These are phyloP conservation scores for Melinaea marsaeus DNA, from an alignment of 2,888 invertebrate genomes.

Conservation along the genomic window DNA sequence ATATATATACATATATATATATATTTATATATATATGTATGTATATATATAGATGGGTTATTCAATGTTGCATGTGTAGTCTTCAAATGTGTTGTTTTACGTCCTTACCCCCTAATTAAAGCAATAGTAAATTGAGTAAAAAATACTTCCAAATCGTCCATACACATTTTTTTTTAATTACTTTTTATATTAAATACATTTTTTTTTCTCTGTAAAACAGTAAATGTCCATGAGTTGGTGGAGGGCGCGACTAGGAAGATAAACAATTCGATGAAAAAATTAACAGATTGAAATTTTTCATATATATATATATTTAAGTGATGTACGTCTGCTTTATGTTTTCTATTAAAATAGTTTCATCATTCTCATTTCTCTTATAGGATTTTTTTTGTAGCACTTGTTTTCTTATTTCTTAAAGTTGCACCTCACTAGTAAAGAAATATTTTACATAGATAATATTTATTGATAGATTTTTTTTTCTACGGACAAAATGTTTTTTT, in stretches of 20 bases:
- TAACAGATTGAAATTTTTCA: constrained; percentile 38
- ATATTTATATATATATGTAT: too few species aligned
- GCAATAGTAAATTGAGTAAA: too few species aligned
- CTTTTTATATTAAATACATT: constrained; percentile 15
- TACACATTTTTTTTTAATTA: constrained; percentile 17
- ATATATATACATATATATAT: too few species aligned
- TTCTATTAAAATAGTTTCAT: constrained; percentile 22
- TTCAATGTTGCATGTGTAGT: too few species aligned
- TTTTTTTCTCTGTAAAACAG: constrained; percentile 21
- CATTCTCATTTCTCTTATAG: background rate
- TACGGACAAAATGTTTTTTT: background rate
- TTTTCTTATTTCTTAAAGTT: too few species aligned
- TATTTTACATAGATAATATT: too few species aligned
- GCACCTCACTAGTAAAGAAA: too few species aligned
- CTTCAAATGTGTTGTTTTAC: too few species aligned
- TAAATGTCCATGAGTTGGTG: constrained; percentile 50
- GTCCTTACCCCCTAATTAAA: too few species aligned
- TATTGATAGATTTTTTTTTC: too few species aligned
- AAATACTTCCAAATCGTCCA: background rate
- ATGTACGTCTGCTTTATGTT: constrained; percentile 45
- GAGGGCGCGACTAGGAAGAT: constrained; percentile 52
- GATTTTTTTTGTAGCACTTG: too few species aligned
- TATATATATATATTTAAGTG: constrained; percentile 29
- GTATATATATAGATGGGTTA: too few species aligned
- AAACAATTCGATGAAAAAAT: constrained; percentile 49